These are phyloP conservation scores for Salvelinus sp. DNA, from an alignment of 2,113 vertebrate species.

Conservation along the genomic window DNA sequence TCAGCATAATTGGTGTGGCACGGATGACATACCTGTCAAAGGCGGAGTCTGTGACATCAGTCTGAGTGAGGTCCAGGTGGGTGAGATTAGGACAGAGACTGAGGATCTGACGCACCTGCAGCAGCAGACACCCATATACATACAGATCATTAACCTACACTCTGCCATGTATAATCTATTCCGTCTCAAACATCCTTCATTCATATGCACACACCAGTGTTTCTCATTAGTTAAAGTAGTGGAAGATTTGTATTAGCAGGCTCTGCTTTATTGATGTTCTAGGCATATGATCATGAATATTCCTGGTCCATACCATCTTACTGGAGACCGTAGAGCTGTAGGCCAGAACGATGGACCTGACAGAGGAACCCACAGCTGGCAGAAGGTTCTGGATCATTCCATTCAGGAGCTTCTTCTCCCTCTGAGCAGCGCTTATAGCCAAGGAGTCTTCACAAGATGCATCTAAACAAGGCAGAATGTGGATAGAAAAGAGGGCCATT, in stretches of 20 bases:
- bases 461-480: constrained; percentile 71
- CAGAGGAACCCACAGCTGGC: constrained; percentile 83
- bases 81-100: constrained; percentile 90
- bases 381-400: constrained; percentile 91
- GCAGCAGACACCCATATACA: constrained; percentile 23
- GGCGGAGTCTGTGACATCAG: constrained; percentile 81
- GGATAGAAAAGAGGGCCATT: background rate
- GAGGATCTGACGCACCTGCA: constrained; percentile 91
- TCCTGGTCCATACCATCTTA: constrained; percentile 87
- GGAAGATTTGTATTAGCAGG: background rate
- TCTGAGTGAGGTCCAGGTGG: constrained; percentile 93
- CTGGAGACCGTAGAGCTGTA: constrained; percentile 92
- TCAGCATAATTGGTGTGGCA: background rate
- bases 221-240: background rate
- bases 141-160: background rate
- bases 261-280: background rate
- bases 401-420: constrained; percentile 89
- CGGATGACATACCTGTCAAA: constrained; percentile 68
- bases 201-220: no score
- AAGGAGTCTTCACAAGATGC: constrained; percentile 75
- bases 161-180: background rate
- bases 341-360: constrained; percentile 89
- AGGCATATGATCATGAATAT: background rate
- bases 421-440: constrained; percentile 82
- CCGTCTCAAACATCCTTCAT: background rate